Evolutionary conservation across 2,113 vertebrate species (phyloP).

Genomic region (Brachypteracias leptosomus): DNA sequence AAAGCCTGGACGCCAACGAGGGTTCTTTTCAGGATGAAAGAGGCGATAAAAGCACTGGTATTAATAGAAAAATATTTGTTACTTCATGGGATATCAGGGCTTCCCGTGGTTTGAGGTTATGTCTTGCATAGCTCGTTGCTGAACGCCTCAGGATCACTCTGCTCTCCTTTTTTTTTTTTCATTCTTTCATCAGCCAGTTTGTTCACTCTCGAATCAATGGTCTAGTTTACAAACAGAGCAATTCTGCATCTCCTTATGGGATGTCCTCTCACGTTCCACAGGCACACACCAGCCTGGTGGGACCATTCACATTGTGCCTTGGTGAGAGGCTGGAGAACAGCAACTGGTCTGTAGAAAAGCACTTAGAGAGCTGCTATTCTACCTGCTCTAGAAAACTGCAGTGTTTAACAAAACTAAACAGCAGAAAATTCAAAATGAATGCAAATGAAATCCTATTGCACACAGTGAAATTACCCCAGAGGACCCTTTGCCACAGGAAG

Average conservation of each 20-base stretch:
- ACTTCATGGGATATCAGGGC: conserved; percentile 49
- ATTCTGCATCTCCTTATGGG: neutral
- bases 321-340: neutral
- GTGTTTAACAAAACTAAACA: neutral
- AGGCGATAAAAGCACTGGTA: conserved; percentile 46
- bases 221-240: neutral
- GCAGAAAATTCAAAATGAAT: neutral
- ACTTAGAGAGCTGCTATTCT: neutral
- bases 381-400: neutral
- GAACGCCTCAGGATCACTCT: neutral
- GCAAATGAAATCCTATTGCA: neutral
- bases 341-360: neutral
- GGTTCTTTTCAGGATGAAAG: conserved; percentile 45
- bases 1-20: neutral
- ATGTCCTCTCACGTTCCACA: accelerated
- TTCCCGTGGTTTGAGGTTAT: conserved; percentile 56
- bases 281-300: accelerated
- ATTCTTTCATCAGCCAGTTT: neutral
- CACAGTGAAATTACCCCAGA: neutral
- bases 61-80: conserved; percentile 69
- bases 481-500: neutral
- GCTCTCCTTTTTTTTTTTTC: neutral
- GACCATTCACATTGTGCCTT: neutral
- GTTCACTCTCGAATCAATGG: neutral
- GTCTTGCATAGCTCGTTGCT: conserved; percentile 29